Percentiles rank a stretch among this genome's conserved stretches.
These are phyloP conservation scores for Budorcas taxicolor DNA, from an alignment of 2,113 vertebrate species.

Conservation along the genomic window DNA sequence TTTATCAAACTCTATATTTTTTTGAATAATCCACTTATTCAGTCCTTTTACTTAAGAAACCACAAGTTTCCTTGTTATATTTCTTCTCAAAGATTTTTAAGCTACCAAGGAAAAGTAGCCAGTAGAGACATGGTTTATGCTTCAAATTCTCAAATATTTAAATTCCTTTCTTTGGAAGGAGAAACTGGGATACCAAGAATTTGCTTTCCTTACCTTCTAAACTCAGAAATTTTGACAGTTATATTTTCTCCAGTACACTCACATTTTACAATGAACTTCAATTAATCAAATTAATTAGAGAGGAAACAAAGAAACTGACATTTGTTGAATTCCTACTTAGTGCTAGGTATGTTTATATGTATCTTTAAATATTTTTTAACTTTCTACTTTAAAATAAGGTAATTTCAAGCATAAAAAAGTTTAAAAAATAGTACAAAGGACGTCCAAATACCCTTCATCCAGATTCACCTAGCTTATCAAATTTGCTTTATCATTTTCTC, in stretches of 20 bases:
- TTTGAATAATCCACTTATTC: conserved; percentile 28
- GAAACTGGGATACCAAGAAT: conserved; percentile 8
- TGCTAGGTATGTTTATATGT: not conserved
- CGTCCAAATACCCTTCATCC: not conserved
- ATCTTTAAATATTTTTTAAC: not conserved
- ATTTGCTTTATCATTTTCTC: not conserved
- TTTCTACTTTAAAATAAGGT: not conserved
- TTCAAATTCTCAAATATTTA: conserved; percentile 48
- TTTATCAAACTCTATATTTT: not conserved
- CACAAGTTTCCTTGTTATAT: conserved; percentile 13
- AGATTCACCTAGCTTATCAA: not conserved
- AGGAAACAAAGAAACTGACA: not conserved
- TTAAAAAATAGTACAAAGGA: not conserved
- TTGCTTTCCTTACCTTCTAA: conserved; percentile 35
- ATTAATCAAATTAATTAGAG: not conserved
- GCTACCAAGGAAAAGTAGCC: conserved; percentile 25
- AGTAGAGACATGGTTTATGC: conserved; percentile 25
- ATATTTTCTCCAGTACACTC: not conserved
- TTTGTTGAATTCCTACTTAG: conserved; percentile 14
- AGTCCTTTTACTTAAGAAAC: conserved; percentile 38
- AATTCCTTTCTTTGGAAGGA: conserved; percentile 36
- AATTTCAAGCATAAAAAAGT: not conserved
- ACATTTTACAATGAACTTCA: conserved; percentile 15
- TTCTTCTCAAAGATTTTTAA: conserved; percentile 27
- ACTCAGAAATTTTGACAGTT: not conserved